phyloP scores from a whole-genome alignment of 2,797 vertebrate genomes.

The Propithecus deckenii region DNA sequence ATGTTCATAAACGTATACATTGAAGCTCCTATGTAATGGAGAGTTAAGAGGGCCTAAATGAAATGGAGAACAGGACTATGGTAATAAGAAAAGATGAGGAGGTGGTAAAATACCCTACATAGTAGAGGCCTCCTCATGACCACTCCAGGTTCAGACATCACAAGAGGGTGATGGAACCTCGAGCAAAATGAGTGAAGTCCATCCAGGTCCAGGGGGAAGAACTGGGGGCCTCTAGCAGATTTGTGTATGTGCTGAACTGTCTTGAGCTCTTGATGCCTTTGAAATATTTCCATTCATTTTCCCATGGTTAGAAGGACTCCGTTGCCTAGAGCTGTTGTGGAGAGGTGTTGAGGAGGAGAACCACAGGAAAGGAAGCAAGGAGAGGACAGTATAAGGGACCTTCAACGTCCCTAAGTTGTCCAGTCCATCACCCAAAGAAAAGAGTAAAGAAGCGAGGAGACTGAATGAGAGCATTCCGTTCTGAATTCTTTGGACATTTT shows the following conservation, averaged over 20 bases:
- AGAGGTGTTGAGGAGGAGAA: not conserved
- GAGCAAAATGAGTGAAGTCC: not conserved
- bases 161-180: not conserved
- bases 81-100: not conserved
- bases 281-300: not conserved
- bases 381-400: not conserved
- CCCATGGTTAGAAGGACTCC: not conserved
- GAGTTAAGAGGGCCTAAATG: not conserved
- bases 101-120: not conserved
- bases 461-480: not conserved
- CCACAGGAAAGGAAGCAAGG: not conserved
- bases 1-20: not conserved
- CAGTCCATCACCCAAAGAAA: not conserved
- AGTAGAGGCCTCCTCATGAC: not conserved
- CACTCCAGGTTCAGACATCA: not conserved
- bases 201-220: not conserved
- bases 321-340: not conserved
- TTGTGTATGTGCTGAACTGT: not conserved
- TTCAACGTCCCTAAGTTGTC: not conserved
- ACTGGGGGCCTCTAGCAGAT: not conserved
- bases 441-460: not conserved
- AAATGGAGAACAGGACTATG: not conserved
- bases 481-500: not conserved
- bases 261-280: not conserved
- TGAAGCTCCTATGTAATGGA: not conserved